A percentile compares a stretch with the other conserved stretches of the same genome.
Evolutionary conservation across 2,113 vertebrate genomes (phyloP).

Genomic region (Prunella fulvescens): DNA sequence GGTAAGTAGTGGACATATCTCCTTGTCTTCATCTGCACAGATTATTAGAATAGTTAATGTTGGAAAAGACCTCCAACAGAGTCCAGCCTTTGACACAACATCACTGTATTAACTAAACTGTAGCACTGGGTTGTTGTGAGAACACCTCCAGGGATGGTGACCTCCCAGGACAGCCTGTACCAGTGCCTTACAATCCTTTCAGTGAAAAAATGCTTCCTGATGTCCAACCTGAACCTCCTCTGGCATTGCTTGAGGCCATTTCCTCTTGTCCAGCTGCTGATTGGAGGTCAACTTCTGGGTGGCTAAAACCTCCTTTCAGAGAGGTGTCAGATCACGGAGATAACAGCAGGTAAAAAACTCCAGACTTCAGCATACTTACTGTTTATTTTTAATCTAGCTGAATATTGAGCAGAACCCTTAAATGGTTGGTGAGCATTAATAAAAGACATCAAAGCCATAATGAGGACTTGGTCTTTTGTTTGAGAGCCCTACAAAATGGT

Average conservation of each 20-base stretch:
- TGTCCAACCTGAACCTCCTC: background rate
- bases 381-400: background rate
- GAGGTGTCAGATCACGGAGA: background rate
- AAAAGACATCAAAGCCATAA: background rate
- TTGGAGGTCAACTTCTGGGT: background rate
- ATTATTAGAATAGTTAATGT: background rate
- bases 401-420: background rate
- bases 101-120: fast-evolving
- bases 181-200: background rate
- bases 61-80: background rate
- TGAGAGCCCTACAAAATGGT: background rate
- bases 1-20: background rate
- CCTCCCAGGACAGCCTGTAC: background rate
- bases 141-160: background rate
- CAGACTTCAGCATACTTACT: background rate
- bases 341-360: background rate
- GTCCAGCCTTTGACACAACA: background rate
- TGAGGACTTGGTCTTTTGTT: background rate
- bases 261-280: background rate
- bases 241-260: background rate
- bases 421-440: background rate
- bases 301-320: background rate
- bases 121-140: background rate
- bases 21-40: background rate
- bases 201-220: background rate